These are phyloP conservation scores for Glandiceps talaboti DNA, from an alignment of 53 echinoderm and acorn worm genomes.

Conservation along the genomic window DNA sequence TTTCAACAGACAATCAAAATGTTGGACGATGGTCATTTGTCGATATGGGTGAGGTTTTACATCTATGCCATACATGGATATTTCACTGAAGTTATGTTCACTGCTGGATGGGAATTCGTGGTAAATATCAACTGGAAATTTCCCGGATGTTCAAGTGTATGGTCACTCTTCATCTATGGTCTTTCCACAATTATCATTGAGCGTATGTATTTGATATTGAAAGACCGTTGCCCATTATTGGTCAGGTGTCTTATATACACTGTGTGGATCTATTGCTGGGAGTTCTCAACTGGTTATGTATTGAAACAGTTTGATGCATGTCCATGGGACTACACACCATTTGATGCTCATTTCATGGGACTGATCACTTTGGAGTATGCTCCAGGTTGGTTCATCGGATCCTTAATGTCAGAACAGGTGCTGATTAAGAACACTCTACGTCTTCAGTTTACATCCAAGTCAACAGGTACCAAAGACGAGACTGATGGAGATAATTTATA, in stretches of 20 bases:
- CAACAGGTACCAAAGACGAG: not conserved
- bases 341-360: slow-evolving; percentile 91
- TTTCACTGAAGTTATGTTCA: slow-evolving; percentile 95
- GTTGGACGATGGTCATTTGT: slow-evolving; percentile 61
- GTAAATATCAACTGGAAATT: slow-evolving; percentile 91
- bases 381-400: slow-evolving; percentile 79
- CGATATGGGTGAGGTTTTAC: slow-evolving; percentile 80
- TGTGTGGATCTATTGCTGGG: slow-evolving; percentile 85
- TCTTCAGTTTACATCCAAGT: slow-evolving; percentile 61
- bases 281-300: slow-evolving; percentile 75
- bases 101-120: slow-evolving; percentile 96
- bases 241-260: slow-evolving; percentile 62
- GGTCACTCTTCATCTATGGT: slow-evolving; percentile 95
- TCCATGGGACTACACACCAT: slow-evolving; percentile 97
- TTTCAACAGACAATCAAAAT: slow-evolving; percentile 9
- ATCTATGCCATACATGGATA: slow-evolving; percentile 98
- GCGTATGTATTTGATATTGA: slow-evolving; percentile 45
- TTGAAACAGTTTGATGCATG: slow-evolving; percentile 83
- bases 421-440: slow-evolving; percentile 81
- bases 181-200: slow-evolving; percentile 70
- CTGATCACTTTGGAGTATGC: slow-evolving; percentile 90
- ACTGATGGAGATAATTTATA: not conserved
- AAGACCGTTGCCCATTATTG: slow-evolving; percentile 33
- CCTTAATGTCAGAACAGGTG: slow-evolving; percentile 58
- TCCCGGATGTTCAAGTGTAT: slow-evolving; percentile 84